Evolutionary conservation across 2,113 vertebrate species (phyloP), one percentile per base, ranked within the genome.

Genomic region (Microcebus griseorufus): DNA sequence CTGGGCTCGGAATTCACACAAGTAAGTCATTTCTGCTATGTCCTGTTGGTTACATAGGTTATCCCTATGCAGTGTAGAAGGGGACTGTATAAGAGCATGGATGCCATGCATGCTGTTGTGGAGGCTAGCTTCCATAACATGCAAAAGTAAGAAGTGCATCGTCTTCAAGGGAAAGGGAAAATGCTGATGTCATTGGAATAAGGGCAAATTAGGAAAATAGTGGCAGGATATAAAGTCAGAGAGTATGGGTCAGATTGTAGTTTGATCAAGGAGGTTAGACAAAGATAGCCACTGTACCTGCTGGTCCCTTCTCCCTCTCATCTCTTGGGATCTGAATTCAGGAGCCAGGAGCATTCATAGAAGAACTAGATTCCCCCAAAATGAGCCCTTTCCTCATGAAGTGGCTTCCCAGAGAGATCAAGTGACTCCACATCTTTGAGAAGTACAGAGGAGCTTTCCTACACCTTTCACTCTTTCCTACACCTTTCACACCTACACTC

Each of bases 291-390:
- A 16, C 13, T 39, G 67, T 2, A 53, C 9, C 62, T 42, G 9
- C 55, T 34, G 6, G 27, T 17, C 58, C 81, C 25, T 48, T 27
- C 13, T 81, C 58, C 22, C 20, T 64, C 27, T 78, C n/a, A 10
- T 34, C 60, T 58, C 18, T 3, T 70, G 82, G 69, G 23, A n/a
- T 13, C 9, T 65, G 20, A 34, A 53, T 16, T 29, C 42, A 53
- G 32, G 65, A 73, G 23, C 29, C 39, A n/a, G 0, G 3, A 64
- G 34, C 4, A 1, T 5, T 39, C 48, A 32, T 1, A n/a, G 75
- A 25, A 69, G 83, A 72, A 80, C 10, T 29, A 10, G 88, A 27
- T 51, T 73, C 55, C 27, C 69, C 4, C 11, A 4, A 76, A 32
- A 9, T 32, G 70, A 9, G 14, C 73, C 25, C 16, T 42, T 51